Evolutionary conservation across 2,113 vertebrate genomes (phyloP).

Genomic region (Ahaetulla prasina): DNA sequence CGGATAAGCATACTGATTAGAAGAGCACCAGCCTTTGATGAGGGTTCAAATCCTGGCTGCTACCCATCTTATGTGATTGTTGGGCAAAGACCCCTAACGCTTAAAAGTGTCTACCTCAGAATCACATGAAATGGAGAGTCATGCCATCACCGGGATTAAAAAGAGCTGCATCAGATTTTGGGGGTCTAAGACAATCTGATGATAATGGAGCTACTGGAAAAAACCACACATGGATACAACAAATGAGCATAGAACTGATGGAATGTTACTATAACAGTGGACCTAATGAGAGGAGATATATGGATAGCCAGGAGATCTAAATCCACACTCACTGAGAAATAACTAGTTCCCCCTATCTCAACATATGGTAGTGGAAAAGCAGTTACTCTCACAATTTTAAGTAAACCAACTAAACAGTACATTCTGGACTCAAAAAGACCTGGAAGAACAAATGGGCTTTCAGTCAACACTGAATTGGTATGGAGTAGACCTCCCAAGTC

Average conservation of each 20-base stretch:
- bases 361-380: background rate
- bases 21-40: background rate
- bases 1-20: background rate
- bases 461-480: background rate
- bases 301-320: background rate
- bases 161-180: background rate
- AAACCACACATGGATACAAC: background rate
- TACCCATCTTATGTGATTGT: background rate
- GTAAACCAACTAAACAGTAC: background rate
- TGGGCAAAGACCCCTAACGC: background rate
- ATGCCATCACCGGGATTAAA: background rate
- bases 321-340: background rate
- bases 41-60: background rate
- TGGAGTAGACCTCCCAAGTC: background rate
- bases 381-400: background rate
- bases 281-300: background rate
- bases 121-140: background rate
- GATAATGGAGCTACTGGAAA: background rate
- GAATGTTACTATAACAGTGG: background rate
- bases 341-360: background rate
- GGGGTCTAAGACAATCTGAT: background rate
- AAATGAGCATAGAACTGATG: background rate
- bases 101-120: background rate
- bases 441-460: background rate
- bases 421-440: background rate